Evolutionary conservation across 2,113 vertebrate genomes (phyloP).

Genomic region (Rhodinocichla rosea): DNA sequence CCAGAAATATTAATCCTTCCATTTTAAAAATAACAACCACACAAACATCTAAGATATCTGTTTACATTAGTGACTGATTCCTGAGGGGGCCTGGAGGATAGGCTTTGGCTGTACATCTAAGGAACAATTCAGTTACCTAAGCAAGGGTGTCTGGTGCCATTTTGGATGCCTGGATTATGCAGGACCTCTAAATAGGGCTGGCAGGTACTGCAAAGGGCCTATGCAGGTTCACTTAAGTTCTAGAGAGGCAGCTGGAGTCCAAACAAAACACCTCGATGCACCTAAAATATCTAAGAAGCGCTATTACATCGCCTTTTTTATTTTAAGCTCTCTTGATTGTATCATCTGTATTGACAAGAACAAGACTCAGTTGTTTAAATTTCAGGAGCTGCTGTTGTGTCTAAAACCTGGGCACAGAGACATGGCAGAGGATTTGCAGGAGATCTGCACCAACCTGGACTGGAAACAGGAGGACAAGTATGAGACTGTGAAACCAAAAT

Average conservation of each 20-base stretch:
- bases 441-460: background rate
- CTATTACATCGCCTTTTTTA: background rate
- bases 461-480: background rate
- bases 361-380: background rate
- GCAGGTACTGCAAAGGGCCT: background rate
- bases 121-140: background rate
- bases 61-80: background rate
- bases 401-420: background rate
- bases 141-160: background rate
- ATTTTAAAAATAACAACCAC: background rate
- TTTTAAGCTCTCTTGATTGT: background rate
- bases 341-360: background rate
- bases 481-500: background rate
- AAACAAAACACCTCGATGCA: background rate
- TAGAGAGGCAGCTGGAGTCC: background rate
- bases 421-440: background rate
- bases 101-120: background rate
- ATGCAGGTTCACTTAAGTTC: background rate
- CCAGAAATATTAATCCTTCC: background rate
- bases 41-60: background rate
- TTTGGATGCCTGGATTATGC: background rate
- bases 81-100: background rate
- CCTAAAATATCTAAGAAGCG: background rate
- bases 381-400: background rate
- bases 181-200: background rate